Conservation (phyloP, 2,113 vertebrate species). For the Sphyrna mokarran region DNA sequence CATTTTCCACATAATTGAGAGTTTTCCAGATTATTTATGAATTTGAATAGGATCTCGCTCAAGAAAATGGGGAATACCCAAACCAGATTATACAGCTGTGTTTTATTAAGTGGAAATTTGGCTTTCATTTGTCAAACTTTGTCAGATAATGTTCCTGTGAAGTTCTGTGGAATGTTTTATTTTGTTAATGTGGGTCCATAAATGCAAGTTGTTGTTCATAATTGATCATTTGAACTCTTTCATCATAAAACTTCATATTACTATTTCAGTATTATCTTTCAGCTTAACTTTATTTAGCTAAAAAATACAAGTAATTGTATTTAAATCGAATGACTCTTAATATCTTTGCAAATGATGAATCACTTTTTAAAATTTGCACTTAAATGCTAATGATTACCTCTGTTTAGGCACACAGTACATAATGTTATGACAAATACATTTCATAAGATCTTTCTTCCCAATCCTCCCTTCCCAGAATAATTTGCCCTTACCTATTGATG, state of each 20-base stretch:
- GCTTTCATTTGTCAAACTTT: background rate
- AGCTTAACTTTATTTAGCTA: background rate
- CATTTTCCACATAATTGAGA: background rate
- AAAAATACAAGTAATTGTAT: background rate
- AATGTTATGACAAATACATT: background rate
- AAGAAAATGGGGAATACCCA: slow-evolving; percentile 20
- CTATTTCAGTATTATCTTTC: too few relatives aligned
- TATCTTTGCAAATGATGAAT: background rate
- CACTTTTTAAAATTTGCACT: background rate
- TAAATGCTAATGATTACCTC: background rate
- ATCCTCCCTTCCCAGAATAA: background rate
- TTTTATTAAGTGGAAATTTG: background rate
- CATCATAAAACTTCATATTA: too few relatives aligned
- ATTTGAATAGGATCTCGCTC: background rate
- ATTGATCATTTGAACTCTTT: background rate
- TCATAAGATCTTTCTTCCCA: background rate
- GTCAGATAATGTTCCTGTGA: background rate
- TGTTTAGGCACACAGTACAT: background rate
- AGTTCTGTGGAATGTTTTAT: background rate
- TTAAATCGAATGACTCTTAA: background rate
- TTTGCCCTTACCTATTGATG: slow-evolving; percentile 76
- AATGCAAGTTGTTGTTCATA: background rate
- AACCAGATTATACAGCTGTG: background rate
- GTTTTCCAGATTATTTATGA: background rate
- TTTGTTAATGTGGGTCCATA: background rate